Evolutionary conservation across 2,113 vertebrate genomes (phyloP), one percentile per base, ranked within the genome.

Genomic region (Myanophis thanlyinensis): DNA sequence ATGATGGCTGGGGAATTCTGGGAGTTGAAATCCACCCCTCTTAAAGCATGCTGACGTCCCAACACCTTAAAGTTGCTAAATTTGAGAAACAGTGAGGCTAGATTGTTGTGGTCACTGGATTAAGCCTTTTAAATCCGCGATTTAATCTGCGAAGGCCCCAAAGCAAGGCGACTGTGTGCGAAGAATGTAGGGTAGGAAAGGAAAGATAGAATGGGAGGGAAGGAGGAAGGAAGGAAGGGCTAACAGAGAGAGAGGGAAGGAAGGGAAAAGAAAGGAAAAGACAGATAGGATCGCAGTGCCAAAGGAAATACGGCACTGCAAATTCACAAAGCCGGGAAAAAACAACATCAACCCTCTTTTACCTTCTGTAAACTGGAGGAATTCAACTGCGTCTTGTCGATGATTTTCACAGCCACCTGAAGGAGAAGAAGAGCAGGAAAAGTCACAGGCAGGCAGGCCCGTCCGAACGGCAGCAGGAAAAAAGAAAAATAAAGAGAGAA

Each of bases 291-390:
- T n/a, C n/a, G n/a, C n/a, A n/a, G n/a, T n/a, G 53, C 73, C 5
- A 1, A 80, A 22, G 35, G 35, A 35, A 80, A 80, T 1, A 20
- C 0, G 1, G 35, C 35, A 40, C 30, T 0, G 22, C 6, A 13
- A n/a, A 51, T 90, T 44, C 25, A 27, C 4, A 15, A 84, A 91
- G 10, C 51, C n/a, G 22, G n/a, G 12, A 59, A 59, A n/a, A n/a
- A n/a, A n/a, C n/a, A n/a, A n/a, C n/a, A n/a, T n/a, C n/a, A n/a
- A 22, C 9, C 7, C 5, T 11, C 27, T 25, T n/a, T n/a, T 94
- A 97, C 97, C 97, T 97, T 97, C 89, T 97, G 97, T 80, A 97
- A 96, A 95, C 97, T 97, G 91, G 97, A 97, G n/a, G 97, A 97
- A 94, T 97, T 97, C 90, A 97, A 95, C 94, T 97, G 97, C 51